Conservation (phyloP, 2,797 vertebrate species). For the Poeciliopsis infans region DNA sequence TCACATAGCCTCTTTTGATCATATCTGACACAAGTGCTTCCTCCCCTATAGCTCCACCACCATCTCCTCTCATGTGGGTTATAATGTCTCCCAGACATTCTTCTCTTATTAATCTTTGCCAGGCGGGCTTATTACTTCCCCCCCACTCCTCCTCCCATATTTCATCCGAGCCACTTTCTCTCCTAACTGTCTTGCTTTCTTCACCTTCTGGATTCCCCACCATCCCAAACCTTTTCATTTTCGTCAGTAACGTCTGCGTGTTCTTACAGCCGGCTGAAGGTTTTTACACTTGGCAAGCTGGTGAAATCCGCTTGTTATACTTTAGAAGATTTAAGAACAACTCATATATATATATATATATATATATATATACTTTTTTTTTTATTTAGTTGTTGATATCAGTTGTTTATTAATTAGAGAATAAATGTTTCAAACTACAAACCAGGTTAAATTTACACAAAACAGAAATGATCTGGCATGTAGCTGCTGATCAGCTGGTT, state of each 20-base stretch:
- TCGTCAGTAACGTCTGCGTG: background rate
- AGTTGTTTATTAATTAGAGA: too few relatives aligned
- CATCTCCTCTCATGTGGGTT: constrained; percentile 2
- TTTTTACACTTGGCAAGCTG: too few relatives aligned
- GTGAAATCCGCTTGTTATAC: background rate
- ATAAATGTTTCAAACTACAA: background rate
- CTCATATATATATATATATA: background rate
- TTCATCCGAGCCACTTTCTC: background rate
- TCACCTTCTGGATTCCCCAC: background rate
- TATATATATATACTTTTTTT: too few relatives aligned
- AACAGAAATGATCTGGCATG: background rate
- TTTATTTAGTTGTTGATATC: background rate
- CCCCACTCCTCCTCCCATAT: background rate
- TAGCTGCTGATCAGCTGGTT: background rate
- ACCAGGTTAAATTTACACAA: background rate
- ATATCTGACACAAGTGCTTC: constrained; percentile 42
- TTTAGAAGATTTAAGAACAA: background rate
- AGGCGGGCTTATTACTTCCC: constrained; percentile 11
- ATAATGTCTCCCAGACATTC: constrained; percentile 20
- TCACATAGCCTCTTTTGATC: constrained; percentile 44
- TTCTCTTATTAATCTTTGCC: constrained; percentile 23
- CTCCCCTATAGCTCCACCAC: constrained; percentile 16
- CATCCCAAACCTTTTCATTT: background rate
- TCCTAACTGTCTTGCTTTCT: constrained; percentile 12
- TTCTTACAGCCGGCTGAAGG: background rate